Percentiles rank a stretch among this genome's conserved stretches.
These are phyloP conservation scores for Varecia variegata DNA, from an alignment of 2,797 vertebrate genomes.

Conservation along the genomic window DNA sequence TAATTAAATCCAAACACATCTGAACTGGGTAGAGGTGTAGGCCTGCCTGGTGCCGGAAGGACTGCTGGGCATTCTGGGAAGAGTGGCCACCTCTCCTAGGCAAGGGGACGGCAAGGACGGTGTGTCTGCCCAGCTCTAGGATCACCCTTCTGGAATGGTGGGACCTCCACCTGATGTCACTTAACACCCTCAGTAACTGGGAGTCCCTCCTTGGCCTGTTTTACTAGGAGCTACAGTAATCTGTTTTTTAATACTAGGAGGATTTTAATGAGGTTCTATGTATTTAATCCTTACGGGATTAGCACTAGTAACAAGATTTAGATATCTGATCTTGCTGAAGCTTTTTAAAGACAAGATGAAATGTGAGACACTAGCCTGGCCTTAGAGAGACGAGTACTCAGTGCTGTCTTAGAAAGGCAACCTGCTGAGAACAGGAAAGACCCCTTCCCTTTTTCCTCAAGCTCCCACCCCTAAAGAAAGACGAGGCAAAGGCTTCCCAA, in stretches of 20 bases:
- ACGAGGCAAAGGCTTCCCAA: not conserved
- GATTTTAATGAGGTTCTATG: slow-evolving; percentile 34
- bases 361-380: not conserved
- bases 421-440: not conserved
- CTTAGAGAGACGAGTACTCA: not conserved
- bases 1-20: slow-evolving; percentile 46
- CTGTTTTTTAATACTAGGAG: not conserved
- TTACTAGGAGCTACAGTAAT: not conserved
- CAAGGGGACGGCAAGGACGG: not conserved
- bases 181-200: not conserved
- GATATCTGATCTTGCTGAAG: not conserved
- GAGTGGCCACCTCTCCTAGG: not conserved
- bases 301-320: slow-evolving; percentile 47
- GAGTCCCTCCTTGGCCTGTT: not conserved
- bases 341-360: slow-evolving; percentile 49
- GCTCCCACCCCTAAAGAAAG: not conserved
- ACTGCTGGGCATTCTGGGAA: not conserved
- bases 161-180: not conserved
- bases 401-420: not conserved
- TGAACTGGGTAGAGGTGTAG: not conserved
- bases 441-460: not conserved
- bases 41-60: not conserved
- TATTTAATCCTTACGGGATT: slow-evolving; percentile 55
- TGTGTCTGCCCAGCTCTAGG: not conserved
- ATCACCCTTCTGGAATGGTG: not conserved